Conservation (phyloP, 92 coral and sea anemone species). For the Heliopora coerulea region DNA sequence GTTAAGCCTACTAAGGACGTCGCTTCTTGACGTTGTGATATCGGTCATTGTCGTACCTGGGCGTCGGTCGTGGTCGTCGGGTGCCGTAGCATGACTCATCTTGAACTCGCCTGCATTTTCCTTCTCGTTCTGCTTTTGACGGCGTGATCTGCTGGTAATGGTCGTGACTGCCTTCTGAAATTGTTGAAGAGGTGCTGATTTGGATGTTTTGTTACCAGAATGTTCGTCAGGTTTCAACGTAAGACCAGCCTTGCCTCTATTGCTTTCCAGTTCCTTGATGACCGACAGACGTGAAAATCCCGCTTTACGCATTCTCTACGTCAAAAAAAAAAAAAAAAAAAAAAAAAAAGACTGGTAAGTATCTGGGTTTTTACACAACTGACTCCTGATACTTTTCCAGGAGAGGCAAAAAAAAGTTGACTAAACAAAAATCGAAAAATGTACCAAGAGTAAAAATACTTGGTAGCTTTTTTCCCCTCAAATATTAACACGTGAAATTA, state of each 20-base stretch:
- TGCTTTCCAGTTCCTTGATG: slow-evolving; percentile 12
- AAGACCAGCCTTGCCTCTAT: too few relatives aligned
- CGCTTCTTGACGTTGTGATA: slow-evolving; percentile 5
- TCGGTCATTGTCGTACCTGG: slow-evolving; percentile 41
- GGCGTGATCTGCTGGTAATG: neutral
- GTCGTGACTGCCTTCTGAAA: slow-evolving; percentile 37
- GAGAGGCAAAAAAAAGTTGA: too few relatives aligned
- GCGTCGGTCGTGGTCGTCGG: slow-evolving; percentile 74
- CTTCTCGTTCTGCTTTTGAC: slow-evolving; percentile 28
- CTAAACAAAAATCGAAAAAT: too few relatives aligned
- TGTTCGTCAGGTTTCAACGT: neutral
- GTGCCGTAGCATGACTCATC: slow-evolving; percentile 89
- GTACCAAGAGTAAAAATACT: too few relatives aligned
- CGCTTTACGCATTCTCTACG: slow-evolving; percentile 12
- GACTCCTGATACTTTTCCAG: too few relatives aligned
- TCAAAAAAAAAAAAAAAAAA: too few relatives aligned
- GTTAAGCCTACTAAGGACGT: slow-evolving; percentile 35
- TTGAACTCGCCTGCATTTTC: slow-evolving; percentile 94
- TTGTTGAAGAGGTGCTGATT: slow-evolving; percentile 5
- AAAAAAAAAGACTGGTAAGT: too few relatives aligned
- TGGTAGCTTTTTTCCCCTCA: too few relatives aligned
- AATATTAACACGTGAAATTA: too few relatives aligned
- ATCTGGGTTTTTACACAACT: too few relatives aligned
- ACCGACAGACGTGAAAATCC: slow-evolving; percentile 29
- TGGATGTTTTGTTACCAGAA: neutral